These are phyloP conservation scores for Nephila pilipes DNA, from an alignment of 1,140 invertebrate species.

Conservation along the genomic window DNA sequence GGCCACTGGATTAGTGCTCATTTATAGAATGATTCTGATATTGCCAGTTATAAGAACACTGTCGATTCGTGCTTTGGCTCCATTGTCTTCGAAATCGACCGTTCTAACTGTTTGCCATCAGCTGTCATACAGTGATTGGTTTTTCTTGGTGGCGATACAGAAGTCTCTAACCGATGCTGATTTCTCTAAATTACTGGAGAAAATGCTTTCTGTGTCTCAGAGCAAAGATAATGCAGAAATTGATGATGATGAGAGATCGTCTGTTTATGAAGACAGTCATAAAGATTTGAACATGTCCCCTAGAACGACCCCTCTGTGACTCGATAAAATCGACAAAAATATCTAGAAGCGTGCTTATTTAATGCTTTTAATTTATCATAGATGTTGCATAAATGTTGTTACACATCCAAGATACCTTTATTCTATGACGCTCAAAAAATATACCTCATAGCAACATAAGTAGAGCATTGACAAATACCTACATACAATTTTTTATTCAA, in stretches of 20 bases:
- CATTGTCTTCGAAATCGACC: constrained; percentile 28
- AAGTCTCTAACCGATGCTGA: neutral
- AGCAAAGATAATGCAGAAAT: neutral
- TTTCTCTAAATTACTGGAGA: constrained; percentile 17
- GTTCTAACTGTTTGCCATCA: neutral
- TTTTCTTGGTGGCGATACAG: constrained; percentile 6
- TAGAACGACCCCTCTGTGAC: neutral
- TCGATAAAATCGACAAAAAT: no score
- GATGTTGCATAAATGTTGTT: no score
- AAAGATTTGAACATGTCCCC: neutral
- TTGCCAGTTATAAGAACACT: neutral
- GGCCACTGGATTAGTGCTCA: neutral
- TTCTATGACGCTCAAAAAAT: no score
- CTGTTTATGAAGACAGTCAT: constrained; percentile 29
- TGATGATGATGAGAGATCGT: constrained; percentile 41
- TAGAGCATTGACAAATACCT: no score
- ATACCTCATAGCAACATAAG: no score
- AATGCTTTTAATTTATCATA: no score
- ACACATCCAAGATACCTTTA: no score
- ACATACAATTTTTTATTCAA: no score
- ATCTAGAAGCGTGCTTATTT: no score
- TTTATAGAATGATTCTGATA: constrained; percentile 14
- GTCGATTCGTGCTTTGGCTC: neutral
- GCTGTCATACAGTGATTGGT: constrained; percentile 52
- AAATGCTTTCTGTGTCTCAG: neutral